A percentile compares a stretch with the other conserved stretches of the same genome.
Evolutionary conservation across 2,797 vertebrate genomes (phyloP).

Genomic region (Sebastes matsubarae): DNA sequence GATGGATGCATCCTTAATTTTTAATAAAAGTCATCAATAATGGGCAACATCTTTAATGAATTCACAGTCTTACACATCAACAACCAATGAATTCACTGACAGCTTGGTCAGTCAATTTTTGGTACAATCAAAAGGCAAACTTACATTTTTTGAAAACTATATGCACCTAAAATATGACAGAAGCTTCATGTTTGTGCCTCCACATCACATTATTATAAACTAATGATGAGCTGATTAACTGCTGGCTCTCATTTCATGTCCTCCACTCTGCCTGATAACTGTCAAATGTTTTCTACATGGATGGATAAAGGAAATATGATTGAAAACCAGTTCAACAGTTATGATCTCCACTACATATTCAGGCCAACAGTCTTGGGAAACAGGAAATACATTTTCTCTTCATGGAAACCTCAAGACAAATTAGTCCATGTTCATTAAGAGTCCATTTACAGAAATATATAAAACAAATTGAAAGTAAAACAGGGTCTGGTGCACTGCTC

Average conservation of each 20-base stretch:
- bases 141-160: not conserved
- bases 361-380: not conserved
- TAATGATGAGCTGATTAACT: not conserved
- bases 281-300: not conserved
- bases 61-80: not conserved
- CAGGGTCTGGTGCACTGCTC: not conserved
- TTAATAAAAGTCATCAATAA: conserved; percentile 13
- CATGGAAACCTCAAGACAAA: not conserved
- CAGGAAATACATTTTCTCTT: not conserved
- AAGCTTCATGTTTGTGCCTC: not conserved
- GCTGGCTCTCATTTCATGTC: not conserved
- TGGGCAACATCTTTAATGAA: not conserved
- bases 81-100: not conserved
- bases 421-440: not conserved
- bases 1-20: not conserved
- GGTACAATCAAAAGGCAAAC: not conserved
- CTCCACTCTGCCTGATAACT: not conserved
- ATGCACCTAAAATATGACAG: not conserved
- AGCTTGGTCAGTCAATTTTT: not conserved
- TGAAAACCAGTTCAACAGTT: not conserved
- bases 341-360: not conserved
- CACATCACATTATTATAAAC: not conserved
- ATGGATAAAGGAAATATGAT: not conserved
- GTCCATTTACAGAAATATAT: not conserved
- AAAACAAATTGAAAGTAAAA: not conserved